Conservation (phyloP, 1,140 invertebrate genomes). For the Popillia japonica region DNA sequence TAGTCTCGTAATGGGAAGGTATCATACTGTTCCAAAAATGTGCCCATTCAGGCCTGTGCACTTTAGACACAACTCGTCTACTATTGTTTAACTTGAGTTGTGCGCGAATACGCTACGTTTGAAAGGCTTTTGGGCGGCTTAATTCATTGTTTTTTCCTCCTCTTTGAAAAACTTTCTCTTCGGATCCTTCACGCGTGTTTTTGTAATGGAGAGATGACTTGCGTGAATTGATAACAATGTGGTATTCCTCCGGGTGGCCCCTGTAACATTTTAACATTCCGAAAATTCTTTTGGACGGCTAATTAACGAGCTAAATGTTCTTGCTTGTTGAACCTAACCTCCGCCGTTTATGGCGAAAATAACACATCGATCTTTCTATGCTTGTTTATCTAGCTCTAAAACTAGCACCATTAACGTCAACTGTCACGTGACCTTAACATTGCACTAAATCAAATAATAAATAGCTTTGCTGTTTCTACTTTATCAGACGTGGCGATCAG, state of each 20-base stretch:
- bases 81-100: conserved; percentile 43
- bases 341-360: no score
- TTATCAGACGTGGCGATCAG: neutral
- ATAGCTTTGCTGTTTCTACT: neutral
- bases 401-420: conserved; percentile 1
- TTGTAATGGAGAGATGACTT: conserved; percentile 30
- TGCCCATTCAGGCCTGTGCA: conserved; percentile 53
- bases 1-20: conserved; percentile 53
- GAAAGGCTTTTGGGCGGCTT: neutral
- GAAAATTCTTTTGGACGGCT: neutral
- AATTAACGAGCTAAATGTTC: neutral
- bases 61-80: neutral
- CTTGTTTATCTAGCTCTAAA: neutral
- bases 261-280: neutral
- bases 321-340: no score
- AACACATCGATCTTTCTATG: no score
- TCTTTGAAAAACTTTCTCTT: neutral
- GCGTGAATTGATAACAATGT: neutral
- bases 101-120: neutral
- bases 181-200: neutral
- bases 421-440: neutral
- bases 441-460: conserved; percentile 28
- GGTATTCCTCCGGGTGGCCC: neutral
- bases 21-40: conserved; percentile 59
- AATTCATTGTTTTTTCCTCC: neutral